Base-by-base conservation (phyloP, 2,888 invertebrate genomes). In the Zootermopsis nevadensis region DNA sequence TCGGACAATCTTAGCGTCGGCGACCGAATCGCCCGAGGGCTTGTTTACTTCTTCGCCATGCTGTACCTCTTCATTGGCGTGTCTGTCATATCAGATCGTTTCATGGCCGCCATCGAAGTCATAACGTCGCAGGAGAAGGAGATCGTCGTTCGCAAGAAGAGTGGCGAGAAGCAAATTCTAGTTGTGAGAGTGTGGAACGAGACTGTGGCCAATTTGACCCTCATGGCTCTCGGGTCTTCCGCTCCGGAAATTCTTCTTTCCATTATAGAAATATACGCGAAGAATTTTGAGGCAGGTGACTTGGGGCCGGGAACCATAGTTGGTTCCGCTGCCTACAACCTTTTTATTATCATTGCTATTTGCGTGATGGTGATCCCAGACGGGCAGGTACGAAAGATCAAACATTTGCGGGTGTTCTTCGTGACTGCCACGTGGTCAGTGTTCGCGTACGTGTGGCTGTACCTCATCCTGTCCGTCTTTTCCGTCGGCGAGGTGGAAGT, bases 21-120 rank as follows among this genome's bases (percentile, higher is more conserved):
- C 82, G 97, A 98, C 88, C 93, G 96, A 85, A 91, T 96, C 85
- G 92, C 97, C 84, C 94, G 99, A 48, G 99, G 99, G 72, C 88
- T 95, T 85, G 94, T 97, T 85, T 99, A 99, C 91, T 98, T 99
- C 91, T 87, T 97, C 80, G 91, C 93, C 77, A 93, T 99, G 90
- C 91, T 96, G 87, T 99, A 99, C 90, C 93, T 99, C 89, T 99
- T 99, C 91, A 96, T 99, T 88, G 99, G 99, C 83, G 99, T 99
- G 76, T 99, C 99, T 87, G 99, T 99, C 89, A 96, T 99, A 86
- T 98, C 99, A 86, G 99, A 99, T 89, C 94, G 99, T 84, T 99
- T 99, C 91, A 99, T 99, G 99, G 98, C 98, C 69, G 96, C 99
- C 87, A 99, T 99, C 89, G 99, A 99, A 92, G 98, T 98, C 86